phyloP scores from a whole-genome alignment of 92 coral and sea anemone genomes.

The Epizoanthus stellaris region DNA sequence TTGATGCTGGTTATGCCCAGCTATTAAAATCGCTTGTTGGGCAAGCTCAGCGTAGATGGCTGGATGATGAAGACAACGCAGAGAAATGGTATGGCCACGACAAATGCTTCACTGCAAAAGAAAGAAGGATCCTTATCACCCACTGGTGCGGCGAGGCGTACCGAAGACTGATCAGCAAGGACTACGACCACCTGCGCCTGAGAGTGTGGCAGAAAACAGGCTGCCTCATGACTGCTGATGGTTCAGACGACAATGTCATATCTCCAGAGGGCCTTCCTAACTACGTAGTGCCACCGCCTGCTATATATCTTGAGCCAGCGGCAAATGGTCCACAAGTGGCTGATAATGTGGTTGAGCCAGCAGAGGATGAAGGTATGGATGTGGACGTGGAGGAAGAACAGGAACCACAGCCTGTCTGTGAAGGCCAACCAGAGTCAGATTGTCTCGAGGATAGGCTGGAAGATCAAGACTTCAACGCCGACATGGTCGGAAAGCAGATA shows the following conservation, averaged over 20 bases:
- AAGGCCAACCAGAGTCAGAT: too few relatives aligned
- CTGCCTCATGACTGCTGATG: background rate
- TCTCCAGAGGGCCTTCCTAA: constrained; percentile 53
- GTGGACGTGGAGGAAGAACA: constrained; percentile 54
- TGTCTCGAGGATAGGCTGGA: constrained; percentile 47
- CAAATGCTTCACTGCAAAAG: constrained; percentile 52
- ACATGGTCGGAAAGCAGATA: constrained; percentile 51
- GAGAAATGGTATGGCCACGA: constrained; percentile 60
- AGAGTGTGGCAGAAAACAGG: constrained; percentile 58
- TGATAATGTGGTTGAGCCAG: constrained; percentile 29
- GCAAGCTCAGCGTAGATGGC: constrained; percentile 58
- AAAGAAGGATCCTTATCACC: constrained; percentile 45
- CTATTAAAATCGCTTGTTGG: constrained; percentile 53
- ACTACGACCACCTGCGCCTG: constrained; percentile 52
- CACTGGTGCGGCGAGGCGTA: constrained; percentile 54
- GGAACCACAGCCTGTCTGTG: constrained; percentile 11
- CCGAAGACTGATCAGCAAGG: constrained; percentile 40
- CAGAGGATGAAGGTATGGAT: constrained; percentile 33
- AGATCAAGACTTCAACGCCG: constrained; percentile 42
- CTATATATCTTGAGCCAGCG: constrained; percentile 47
- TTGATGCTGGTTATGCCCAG: constrained; percentile 55
- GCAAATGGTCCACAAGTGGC: constrained; percentile 54
- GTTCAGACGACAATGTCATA: constrained; percentile 53
- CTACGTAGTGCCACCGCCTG: constrained; percentile 40
- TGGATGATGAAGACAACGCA: constrained; percentile 57